These are phyloP conservation scores for Corythornis vintsioides DNA, from an alignment of 2,113 vertebrate species.

Conservation along the genomic window DNA sequence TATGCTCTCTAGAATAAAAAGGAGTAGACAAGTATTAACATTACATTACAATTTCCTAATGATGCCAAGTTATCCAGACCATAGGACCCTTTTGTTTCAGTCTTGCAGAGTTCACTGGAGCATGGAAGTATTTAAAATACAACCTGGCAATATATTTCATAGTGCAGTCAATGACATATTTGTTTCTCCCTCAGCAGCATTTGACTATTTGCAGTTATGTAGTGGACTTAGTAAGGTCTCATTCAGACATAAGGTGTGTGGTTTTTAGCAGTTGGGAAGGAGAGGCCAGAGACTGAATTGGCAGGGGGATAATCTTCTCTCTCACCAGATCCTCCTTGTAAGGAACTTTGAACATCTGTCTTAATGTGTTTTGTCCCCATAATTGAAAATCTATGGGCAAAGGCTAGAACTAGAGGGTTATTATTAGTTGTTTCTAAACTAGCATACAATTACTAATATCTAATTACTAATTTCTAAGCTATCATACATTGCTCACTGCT, in stretches of 20 bases:
- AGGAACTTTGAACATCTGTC: background rate
- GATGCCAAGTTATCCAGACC: background rate
- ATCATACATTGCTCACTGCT: background rate
- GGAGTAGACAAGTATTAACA: background rate
- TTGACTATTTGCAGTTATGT: background rate
- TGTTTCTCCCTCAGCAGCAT: background rate
- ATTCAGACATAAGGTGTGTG: background rate
- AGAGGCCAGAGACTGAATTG: background rate
- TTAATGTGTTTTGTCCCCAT: background rate
- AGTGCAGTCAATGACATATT: background rate
- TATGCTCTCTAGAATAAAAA: background rate
- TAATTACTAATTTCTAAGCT: background rate
- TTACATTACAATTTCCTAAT: background rate
- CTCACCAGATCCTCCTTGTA: background rate
- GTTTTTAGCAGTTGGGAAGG: background rate
- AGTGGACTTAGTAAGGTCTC: background rate
- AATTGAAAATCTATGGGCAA: background rate
- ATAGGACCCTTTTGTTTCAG: background rate
- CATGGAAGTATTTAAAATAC: background rate
- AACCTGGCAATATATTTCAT: background rate
- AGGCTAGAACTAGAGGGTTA: background rate
- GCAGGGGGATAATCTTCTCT: background rate
- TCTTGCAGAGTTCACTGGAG: background rate
- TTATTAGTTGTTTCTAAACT: background rate
- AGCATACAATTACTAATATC: background rate